Evolutionary conservation across 1,140 invertebrate genomes (phyloP).

Genomic region (Leptoteleia sp.): DNA sequence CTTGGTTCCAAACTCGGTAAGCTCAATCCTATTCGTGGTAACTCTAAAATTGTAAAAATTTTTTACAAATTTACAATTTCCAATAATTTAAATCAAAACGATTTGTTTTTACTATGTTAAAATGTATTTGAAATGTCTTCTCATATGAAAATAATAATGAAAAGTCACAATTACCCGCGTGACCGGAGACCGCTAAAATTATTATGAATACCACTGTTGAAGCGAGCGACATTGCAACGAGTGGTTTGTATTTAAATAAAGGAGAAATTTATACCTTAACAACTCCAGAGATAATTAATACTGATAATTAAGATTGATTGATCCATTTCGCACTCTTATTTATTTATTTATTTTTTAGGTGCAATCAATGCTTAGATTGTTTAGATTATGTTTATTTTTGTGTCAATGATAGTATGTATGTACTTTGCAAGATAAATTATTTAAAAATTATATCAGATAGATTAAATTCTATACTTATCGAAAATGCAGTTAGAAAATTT

Average conservation of each 20-base stretch:
- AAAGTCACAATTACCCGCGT: conserved; percentile 6
- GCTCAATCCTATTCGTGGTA: conserved; percentile 15
- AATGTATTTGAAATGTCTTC: too few species aligned
- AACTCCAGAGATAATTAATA: conserved; percentile 7
- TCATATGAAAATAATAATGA: neutral
- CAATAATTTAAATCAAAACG: too few species aligned
- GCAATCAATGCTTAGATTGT: too few species aligned
- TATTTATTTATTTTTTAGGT: conserved; percentile 18
- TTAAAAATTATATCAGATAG: too few species aligned
- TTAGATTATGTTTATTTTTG: too few species aligned
- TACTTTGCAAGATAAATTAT: neutral
- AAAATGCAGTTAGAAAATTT: too few species aligned
- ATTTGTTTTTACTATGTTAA: too few species aligned
- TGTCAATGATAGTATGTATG: neutral
- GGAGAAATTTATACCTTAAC: conserved; percentile 16
- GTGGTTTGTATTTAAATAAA: neutral
- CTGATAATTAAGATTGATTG: conserved; percentile 10
- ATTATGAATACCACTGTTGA: neutral
- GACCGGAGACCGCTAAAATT: conserved; percentile 2
- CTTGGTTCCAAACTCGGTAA: conserved; percentile 21
- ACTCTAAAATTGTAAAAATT: conserved; percentile 15
- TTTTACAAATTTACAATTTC: too few species aligned
- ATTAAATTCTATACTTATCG: too few species aligned
- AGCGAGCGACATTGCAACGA: conserved; percentile 10
- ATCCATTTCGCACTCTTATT: conserved; percentile 11